phyloP scores from a whole-genome alignment of 2,888 invertebrate genomes.

The Dinocampus coccinellae region DNA sequence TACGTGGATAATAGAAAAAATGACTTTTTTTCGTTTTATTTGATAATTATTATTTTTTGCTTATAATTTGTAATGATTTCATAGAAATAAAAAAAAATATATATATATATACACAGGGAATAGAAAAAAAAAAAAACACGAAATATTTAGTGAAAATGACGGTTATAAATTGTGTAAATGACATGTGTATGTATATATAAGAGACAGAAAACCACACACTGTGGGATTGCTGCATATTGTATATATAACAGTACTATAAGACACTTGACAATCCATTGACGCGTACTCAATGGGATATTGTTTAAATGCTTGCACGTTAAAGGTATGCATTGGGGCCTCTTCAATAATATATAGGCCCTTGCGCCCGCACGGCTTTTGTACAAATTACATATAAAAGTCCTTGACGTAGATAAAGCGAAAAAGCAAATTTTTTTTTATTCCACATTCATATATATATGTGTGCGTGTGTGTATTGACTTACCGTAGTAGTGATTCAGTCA shows the following conservation, averaged over 20 bases:
- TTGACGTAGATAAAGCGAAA: slow-evolving; percentile 29
- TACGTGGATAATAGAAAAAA: too few species aligned
- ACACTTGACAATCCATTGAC: slow-evolving; percentile 63
- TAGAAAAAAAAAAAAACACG: not conserved
- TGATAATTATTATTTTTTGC: too few species aligned
- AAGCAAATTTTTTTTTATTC: slow-evolving; percentile 25
- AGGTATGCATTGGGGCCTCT: slow-evolving; percentile 11
- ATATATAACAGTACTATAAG: slow-evolving; percentile 30
- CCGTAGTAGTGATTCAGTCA: too few species aligned
- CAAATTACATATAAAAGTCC: slow-evolving; percentile 36
- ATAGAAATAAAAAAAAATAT: too few species aligned
- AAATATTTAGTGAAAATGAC: not conserved
- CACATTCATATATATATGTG: slow-evolving; percentile 36
- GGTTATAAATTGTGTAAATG: slow-evolving; percentile 16
- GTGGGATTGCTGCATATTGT: too few species aligned
- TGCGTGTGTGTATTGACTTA: too few species aligned
- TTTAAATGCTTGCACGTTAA: slow-evolving; percentile 34
- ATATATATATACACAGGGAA: too few species aligned
- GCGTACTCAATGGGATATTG: slow-evolving; percentile 61
- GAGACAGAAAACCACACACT: too few species aligned
- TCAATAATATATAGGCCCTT: slow-evolving; percentile 2
- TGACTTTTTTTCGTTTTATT: too few species aligned
- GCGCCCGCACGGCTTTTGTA: slow-evolving; percentile 45
- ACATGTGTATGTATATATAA: not conserved
- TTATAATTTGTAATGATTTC: too few species aligned